Conservation (phyloP, 1,140 invertebrate species). For the Babylonia areolata region DNA sequence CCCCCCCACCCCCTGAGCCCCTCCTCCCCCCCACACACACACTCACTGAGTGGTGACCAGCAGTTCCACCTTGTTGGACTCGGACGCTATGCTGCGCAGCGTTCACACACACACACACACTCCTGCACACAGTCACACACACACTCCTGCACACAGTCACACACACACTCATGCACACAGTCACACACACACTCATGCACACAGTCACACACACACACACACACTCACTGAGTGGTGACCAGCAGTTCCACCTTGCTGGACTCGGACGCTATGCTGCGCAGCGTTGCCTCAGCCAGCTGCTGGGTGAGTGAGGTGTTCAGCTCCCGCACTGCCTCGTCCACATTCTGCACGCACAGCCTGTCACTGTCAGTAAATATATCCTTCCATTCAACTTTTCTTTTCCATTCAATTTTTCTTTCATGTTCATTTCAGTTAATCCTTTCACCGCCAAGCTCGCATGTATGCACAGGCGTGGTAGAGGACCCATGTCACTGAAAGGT, state of each 20-base stretch:
- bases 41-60: background rate
- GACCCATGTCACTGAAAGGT: no score
- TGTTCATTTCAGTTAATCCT: no score
- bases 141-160: background rate
- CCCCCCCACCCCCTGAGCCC: no score
- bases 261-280: background rate
- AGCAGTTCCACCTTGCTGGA: background rate
- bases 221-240: background rate
- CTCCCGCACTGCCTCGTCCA: slow-evolving; percentile 90
- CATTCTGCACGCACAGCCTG: slow-evolving; percentile 78
- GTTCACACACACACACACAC: slow-evolving; percentile 76
- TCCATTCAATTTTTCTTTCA: no score
- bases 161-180: background rate
- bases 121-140: background rate
- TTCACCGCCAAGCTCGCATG: no score
- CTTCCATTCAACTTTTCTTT: no score
- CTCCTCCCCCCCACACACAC: background rate
- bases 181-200: background rate
- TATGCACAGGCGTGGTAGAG: no score
- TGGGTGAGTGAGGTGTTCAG: slow-evolving; percentile 84
- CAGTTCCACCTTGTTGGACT: background rate
- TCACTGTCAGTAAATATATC: no score
- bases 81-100: slow-evolving; percentile 52
- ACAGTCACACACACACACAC: background rate
- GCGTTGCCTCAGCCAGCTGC: slow-evolving; percentile 89